Base-by-base conservation (phyloP, 2,888 invertebrate species). In the Xylocampa areola region DNA sequence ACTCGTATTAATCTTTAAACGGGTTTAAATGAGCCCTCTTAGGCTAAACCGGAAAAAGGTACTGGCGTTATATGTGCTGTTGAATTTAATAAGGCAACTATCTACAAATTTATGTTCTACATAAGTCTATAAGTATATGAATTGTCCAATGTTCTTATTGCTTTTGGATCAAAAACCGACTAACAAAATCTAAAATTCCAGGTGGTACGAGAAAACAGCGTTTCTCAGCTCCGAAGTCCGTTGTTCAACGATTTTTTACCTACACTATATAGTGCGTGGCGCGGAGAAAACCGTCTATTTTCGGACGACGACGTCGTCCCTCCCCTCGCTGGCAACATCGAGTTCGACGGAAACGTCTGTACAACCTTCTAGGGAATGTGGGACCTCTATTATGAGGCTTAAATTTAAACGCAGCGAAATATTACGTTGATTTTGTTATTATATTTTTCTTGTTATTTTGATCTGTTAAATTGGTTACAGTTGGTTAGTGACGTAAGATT, bases 191-290 rank as follows among this genome's bases (percentile, higher is more conserved):
- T 17, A 8, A 14, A 58, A 17, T 82, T 87, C 0, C 87, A 94
- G 94, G 84, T 87, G 25, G 87, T 94, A 2, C 84, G 86, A 14
- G 85, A 89, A 14, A 94, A 94, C 81, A 73, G 81, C 41, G 77
- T 70, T 10, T 75, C 87, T 0, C 76, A 77, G 6, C 67, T 81
- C 0, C 81, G 87, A 27, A 90, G 90, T 70, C 90, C 92, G 1
- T 53, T 94, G 53, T 93, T 94, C 87, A 89, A 89, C 75, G 92
- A 92, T 78, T 94, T 93, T 82, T 82, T 94, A 73, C 94, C 94
- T 59, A 82, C 90, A 51, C 79, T 94, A 45, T 92, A 91, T 80
- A 88, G 84, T 73, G 90, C 90, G 37, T 91, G 89, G 89, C 85
- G 88, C 37, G 80, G 81, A 13, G 89, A 89, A 60, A 75, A 76